Percentiles rank a stretch among this genome's conserved stretches.
Conservation (phyloP, 2,888 invertebrate species). For the Hypselothyrea guttata region DNA sequence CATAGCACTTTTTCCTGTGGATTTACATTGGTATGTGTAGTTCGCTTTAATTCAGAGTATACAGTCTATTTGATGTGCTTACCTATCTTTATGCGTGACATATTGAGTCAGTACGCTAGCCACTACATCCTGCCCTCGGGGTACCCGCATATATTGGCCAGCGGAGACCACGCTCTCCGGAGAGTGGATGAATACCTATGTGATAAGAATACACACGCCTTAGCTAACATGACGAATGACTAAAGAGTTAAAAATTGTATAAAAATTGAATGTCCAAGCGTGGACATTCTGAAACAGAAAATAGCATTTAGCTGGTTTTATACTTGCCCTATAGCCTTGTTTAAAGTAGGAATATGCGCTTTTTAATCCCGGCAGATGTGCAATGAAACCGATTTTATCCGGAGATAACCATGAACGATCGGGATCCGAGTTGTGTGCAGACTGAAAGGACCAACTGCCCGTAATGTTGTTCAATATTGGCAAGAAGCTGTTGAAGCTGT, state of each 20-base stretch:
- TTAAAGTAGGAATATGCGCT: constrained; percentile 88
- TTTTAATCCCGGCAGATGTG: constrained; percentile 85
- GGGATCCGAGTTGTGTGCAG: constrained; percentile 86
- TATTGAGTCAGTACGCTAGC: constrained; percentile 88
- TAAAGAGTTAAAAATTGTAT: too few relatives aligned
- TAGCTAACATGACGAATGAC: neutral
- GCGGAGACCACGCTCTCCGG: constrained; percentile 81
- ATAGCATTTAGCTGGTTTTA: too few relatives aligned
- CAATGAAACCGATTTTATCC: constrained; percentile 85
- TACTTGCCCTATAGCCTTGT: constrained; percentile 86
- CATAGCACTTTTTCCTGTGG: constrained; percentile 85
- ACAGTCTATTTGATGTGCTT: too few relatives aligned
- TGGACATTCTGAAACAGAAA: too few relatives aligned
- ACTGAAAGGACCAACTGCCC: constrained; percentile 84
- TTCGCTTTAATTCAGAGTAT: too few relatives aligned
- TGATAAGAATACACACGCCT: constrained; percentile 10
- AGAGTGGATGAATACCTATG: constrained; percentile 79
- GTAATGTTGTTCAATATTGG: constrained; percentile 55
- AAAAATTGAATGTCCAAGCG: too few relatives aligned
- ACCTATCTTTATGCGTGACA: constrained; percentile 87
- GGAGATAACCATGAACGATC: constrained; percentile 87
- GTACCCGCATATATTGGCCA: constrained; percentile 79
- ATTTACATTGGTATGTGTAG: neutral
- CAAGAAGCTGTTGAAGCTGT: constrained; percentile 55
- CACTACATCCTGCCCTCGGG: constrained; percentile 84